Evolutionary conservation across 2,888 invertebrate genomes (phyloP).

Genomic region (Orthonevra nobilis): DNA sequence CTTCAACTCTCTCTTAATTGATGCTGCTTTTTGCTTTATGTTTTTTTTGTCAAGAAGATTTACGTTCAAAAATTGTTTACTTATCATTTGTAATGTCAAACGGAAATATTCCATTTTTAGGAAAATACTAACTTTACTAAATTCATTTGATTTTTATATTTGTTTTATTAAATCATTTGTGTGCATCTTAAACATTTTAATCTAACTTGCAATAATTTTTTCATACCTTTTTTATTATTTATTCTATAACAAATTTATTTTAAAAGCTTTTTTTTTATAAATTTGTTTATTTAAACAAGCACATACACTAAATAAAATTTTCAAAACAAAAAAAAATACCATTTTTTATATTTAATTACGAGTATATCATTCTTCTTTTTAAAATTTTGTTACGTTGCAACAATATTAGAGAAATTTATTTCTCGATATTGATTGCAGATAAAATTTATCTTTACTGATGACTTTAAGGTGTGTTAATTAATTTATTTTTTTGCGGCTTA

Average conservation of each 20-base stretch:
- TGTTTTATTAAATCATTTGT: slow-evolving; percentile 68
- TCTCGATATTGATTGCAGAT: slow-evolving; percentile 10
- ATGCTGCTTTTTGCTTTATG: slow-evolving; percentile 16
- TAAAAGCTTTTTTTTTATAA: slow-evolving; percentile 39
- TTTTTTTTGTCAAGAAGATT: background rate
- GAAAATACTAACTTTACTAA: slow-evolving; percentile 22
- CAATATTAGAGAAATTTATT: slow-evolving; percentile 6
- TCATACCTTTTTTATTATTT: background rate
- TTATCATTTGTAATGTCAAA: slow-evolving; percentile 2
- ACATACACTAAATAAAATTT: too few species aligned
- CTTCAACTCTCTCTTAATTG: slow-evolving; percentile 34
- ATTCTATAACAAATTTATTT: slow-evolving; percentile 30
- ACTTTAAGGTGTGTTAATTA: slow-evolving; percentile 1
- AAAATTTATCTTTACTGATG: slow-evolving; percentile 1
- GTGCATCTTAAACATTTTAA: slow-evolving; percentile 46
- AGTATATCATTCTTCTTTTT: background rate
- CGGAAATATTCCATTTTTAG: background rate
- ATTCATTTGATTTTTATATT: slow-evolving; percentile 34
- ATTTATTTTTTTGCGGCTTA: background rate
- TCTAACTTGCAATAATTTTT: slow-evolving; percentile 31
- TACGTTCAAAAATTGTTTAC: slow-evolving; percentile 9
- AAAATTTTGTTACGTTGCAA: slow-evolving; percentile 35
- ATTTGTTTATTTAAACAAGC: slow-evolving; percentile 47
- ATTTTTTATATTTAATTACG: slow-evolving; percentile 1
- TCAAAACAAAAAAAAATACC: slow-evolving; percentile 1